Evolutionary conservation across 2,113 vertebrate species (phyloP).

Genomic region (Ptilorrhoa leucosticta): DNA sequence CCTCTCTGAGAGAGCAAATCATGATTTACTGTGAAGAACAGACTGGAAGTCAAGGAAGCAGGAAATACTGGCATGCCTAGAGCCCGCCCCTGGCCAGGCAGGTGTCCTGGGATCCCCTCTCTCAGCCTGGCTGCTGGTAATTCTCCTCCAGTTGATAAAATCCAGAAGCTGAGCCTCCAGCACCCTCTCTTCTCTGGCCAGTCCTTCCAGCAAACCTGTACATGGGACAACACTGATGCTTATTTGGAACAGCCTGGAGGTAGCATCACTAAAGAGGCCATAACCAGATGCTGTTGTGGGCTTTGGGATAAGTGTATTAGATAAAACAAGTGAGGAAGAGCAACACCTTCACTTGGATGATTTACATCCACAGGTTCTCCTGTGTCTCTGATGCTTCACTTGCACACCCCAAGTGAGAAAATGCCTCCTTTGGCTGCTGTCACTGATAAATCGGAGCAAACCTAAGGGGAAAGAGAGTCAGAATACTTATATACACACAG

Average conservation of each 20-base stretch:
- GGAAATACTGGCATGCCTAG: background rate
- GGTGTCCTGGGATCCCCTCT: background rate
- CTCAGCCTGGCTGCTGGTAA: background rate
- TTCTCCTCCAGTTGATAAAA: background rate
- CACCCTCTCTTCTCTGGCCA: background rate
- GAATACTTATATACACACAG: background rate
- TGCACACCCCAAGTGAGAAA: background rate
- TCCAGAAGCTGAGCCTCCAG: background rate
- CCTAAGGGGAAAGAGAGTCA: background rate
- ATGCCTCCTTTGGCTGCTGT: background rate
- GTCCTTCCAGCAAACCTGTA: background rate
- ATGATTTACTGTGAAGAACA: background rate
- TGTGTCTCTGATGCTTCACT: background rate
- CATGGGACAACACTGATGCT: background rate
- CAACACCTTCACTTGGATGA: background rate
- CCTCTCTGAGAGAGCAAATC: background rate
- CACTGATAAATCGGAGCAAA: background rate
- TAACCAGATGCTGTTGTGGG: background rate
- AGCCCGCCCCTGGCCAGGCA: background rate
- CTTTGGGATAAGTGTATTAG: background rate
- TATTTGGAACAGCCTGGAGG: background rate
- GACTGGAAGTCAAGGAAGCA: background rate
- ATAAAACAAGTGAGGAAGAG: background rate
- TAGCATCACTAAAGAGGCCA: background rate
- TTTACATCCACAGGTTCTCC: background rate